A percentile compares a stretch with the other conserved stretches of the same genome.
Conservation (phyloP, 2,888 invertebrate genomes). For the Unio delphinus region DNA sequence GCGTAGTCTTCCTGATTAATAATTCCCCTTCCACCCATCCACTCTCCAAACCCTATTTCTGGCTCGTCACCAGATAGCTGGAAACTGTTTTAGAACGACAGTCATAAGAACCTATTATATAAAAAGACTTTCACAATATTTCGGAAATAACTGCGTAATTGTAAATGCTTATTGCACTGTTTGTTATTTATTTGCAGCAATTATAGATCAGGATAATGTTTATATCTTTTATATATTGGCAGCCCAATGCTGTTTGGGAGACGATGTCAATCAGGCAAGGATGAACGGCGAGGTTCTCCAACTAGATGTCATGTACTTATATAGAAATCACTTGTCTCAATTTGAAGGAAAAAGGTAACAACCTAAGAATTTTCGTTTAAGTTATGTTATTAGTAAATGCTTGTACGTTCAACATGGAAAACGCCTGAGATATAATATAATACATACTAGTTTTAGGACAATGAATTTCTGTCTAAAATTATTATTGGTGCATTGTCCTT, state of each 20-base stretch:
- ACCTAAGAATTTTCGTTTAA: background rate
- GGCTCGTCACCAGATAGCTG: no score
- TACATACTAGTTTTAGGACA: background rate
- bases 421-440: no score
- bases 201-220: constrained; percentile 75
- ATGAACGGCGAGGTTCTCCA: constrained; percentile 78
- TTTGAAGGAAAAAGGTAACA: background rate
- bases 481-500: background rate
- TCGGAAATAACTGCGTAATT: no score
- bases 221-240: constrained; percentile 90
- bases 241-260: constrained; percentile 94
- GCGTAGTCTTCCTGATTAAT: no score
- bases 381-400: background rate
- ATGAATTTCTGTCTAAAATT: background rate
- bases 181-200: constrained; percentile 36
- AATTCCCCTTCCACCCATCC: no score
- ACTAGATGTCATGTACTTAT: background rate
- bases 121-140: no score
- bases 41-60: no score
- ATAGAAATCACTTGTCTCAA: background rate
- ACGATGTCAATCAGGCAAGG: constrained; percentile 93
- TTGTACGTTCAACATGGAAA: no score
- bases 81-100: no score
- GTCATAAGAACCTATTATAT: no score
- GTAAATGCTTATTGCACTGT: no score